These are phyloP conservation scores for Gari tellinella DNA, from an alignment of 2,888 invertebrate species.

Conservation along the genomic window DNA sequence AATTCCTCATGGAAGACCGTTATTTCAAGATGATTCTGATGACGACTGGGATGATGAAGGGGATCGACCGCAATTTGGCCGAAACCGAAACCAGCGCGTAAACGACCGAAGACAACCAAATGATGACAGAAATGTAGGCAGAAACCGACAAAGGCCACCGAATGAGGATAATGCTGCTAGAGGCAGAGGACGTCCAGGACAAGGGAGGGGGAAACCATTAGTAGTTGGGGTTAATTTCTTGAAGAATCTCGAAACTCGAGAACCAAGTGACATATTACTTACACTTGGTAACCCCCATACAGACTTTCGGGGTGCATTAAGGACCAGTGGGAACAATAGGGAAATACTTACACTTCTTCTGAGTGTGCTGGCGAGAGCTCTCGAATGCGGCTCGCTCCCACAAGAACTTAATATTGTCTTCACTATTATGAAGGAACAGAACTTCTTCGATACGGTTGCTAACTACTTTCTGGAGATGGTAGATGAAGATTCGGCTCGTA, in stretches of 20 bases:
- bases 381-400: constrained; percentile 39
- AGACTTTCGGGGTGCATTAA: constrained; percentile 11
- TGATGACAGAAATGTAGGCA: background rate
- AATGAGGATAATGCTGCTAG: background rate
- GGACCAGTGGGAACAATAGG: background rate
- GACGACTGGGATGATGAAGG: background rate
- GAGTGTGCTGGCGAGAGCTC: constrained; percentile 49
- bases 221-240: constrained; percentile 8
- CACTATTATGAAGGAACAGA: constrained; percentile 44
- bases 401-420: constrained; percentile 29
- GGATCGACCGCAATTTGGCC: background rate
- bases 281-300: constrained; percentile 5
- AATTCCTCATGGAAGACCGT: background rate
- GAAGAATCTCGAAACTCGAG: constrained; percentile 2
- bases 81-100: background rate
- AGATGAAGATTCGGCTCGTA: constrained; percentile 1
- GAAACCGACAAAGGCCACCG: background rate
- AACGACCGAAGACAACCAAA: background rate
- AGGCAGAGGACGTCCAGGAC: background rate
- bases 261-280: constrained; percentile 7
- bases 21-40: background rate
- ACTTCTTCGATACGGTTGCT: constrained; percentile 40
- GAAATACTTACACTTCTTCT: background rate
- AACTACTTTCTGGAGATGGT: constrained; percentile 39
- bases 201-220: background rate